Base-by-base conservation (phyloP, 2,797 vertebrate genomes). In the Artibeus lituratus region DNA sequence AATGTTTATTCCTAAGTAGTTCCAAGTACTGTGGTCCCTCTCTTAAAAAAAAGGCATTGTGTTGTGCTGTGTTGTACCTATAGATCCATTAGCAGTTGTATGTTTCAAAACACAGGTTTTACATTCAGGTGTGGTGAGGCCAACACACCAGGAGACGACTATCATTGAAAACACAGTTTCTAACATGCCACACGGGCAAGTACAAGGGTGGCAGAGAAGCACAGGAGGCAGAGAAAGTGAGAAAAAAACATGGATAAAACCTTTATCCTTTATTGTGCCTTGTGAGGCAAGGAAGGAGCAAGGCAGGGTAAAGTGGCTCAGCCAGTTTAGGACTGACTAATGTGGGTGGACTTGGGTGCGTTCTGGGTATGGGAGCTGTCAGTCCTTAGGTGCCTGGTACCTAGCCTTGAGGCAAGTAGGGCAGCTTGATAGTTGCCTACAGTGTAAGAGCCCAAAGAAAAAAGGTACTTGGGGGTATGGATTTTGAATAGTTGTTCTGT, bases 121-220 rank as follows among this genome's bases (percentile, higher is more conserved):
- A 37, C 22, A 84, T 24, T 87, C 6, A 26, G 39, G 37, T 44
- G 55, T 8, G 35, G 2, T 10, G 76, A 84, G 19, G 29, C 35
- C 37, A 47, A 42, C 3, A 35, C 53, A 24, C 11, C 32, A 78
- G 53, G 51, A 73, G 32, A 67, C 0, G 5, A 12, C 11, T 12
- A n/a, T 14, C 5, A 67, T 0, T 4, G 24, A 69, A 19, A 78
- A 87, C 51, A 72, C 0, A 29, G 8, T 24, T 65, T 53, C 51
- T 19, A 78, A 35, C 9, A n/a, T 4, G 10, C 3, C 29, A 37
- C 6, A 0, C 0, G 42, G 35, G 4, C 10, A 74, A 55, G 65
- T 3, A 69, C 49, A 8, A 32, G 32, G 10, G 8, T 39, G n/a
- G n/a, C n/a, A n/a, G n/a, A n/a, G n/a, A n/a, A n/a, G n/a, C n/a